Evolutionary conservation across 2,797 vertebrate genomes (phyloP), one percentile per base, ranked within the genome.

Genomic region (Melanotaenia boesemani): DNA sequence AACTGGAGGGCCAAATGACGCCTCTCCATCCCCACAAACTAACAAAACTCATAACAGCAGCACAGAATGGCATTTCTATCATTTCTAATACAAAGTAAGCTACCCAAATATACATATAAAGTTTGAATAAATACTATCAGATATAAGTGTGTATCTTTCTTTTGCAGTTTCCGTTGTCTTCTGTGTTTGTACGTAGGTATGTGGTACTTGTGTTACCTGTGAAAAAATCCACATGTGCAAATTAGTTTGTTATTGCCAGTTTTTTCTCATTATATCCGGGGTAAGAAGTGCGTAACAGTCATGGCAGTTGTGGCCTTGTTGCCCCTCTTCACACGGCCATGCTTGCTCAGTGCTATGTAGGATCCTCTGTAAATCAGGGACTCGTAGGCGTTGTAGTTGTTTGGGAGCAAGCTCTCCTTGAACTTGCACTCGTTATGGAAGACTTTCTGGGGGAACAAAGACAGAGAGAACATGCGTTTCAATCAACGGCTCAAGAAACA

Each of bases 361-460:
- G 93, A 95, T n/a, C 96, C 96, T 41, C 76, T 87, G 91, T 99
- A 93, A 44, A 84, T 70, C 62, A 93, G 93, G 28, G 97, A 98
- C 92, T 99, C 97, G 0, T 99, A 99, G 11, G 97, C 96, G 0
- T 99, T 99, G 94, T 99, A 99, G 91, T 99, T 98, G 89, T 99
- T 99, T n/a, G 97, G 92, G 86, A 99, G 95, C 89, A 99, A 84
- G 20, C 91, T 96, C 94, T 99, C 97, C 88, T 93, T 96, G 93
- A 99, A 99, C 91, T 96, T 97, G 94, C 97, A 99, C 85, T 99
- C 97, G 2, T 97, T 96, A 36, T 95, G 96, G 94, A 99, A 99
- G 92, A 93, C 92, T 89, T 94, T 94, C 98, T 98, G 93, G 59
- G 82, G 80, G 55, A 79, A 82, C 72, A 80, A 72, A 78, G 68